Conservation (phyloP, 2,113 vertebrate species). For the Crotalus helleri region DNA sequence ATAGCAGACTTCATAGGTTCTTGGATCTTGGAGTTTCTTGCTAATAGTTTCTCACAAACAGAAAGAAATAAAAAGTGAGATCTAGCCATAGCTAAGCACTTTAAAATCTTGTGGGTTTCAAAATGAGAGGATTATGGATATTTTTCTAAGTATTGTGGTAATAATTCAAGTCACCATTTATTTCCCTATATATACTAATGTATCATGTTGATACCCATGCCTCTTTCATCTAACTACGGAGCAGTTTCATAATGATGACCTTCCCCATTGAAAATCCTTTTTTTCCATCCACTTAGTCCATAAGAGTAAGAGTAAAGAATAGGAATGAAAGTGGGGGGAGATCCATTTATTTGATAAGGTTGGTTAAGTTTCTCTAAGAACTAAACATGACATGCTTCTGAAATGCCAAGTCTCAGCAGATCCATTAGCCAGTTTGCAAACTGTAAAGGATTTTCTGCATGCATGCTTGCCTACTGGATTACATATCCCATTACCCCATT, state of each 20-base stretch:
- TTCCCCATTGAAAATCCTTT: background rate
- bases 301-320: background rate
- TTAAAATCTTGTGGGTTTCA: background rate
- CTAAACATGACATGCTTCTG: background rate
- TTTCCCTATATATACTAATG: background rate
- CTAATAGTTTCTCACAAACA: background rate
- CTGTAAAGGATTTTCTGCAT: background rate
- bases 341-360: background rate
- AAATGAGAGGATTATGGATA: background rate
- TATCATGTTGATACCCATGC: background rate
- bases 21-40: background rate
- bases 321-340: background rate
- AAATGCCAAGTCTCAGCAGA: background rate
- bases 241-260: background rate
- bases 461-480: background rate
- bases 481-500: background rate
- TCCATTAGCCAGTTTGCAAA: background rate
- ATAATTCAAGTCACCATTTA: background rate
- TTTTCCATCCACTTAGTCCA: background rate
- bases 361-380: background rate
- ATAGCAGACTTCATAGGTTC: rapidly evolving
- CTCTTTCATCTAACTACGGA: background rate
- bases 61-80: background rate
- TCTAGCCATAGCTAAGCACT: background rate
- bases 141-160: background rate